These are phyloP conservation scores for Leucozona laternaria DNA, from an alignment of 2,888 invertebrate species.

Conservation along the genomic window DNA sequence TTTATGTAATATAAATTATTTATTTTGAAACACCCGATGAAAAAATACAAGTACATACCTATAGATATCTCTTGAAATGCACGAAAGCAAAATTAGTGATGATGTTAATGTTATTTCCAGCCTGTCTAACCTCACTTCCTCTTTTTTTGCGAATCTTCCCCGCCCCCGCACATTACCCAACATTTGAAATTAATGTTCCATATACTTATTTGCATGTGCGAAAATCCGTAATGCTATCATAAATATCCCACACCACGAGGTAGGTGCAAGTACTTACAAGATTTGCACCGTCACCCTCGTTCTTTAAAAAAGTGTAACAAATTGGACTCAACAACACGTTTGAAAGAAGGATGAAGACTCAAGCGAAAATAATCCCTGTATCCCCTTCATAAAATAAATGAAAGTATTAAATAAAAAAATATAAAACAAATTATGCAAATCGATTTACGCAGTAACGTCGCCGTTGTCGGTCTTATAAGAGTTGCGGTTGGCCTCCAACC, in stretches of 20 bases:
- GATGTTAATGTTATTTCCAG: conserved; percentile 65
- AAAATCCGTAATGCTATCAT: conserved; percentile 69
- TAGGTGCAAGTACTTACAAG: conserved; percentile 63
- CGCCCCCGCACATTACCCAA: background rate
- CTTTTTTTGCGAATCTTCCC: conserved; percentile 1
- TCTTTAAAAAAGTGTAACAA: conserved; percentile 36
- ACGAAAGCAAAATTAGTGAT: conserved; percentile 69
- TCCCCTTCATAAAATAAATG: background rate
- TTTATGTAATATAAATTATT: too few species aligned
- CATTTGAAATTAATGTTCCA: conserved; percentile 70
- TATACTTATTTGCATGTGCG: conserved; percentile 73
- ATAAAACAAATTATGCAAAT: conserved; percentile 68
- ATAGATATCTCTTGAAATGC: conserved; percentile 50
- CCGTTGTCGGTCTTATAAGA: conserved; percentile 27
- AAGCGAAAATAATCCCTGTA: background rate
- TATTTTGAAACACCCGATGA: conserved; percentile 5
- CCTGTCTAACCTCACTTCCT: conserved; percentile 49
- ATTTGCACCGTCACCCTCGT: conserved; percentile 65
- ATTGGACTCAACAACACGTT: conserved; percentile 50
- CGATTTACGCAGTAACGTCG: conserved; percentile 70
- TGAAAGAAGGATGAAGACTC: conserved; percentile 27
- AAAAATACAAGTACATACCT: background rate
- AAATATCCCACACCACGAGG: conserved; percentile 38
- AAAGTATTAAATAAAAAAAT: conserved; percentile 14
- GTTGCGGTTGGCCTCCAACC: conserved; percentile 13